These are phyloP conservation scores for Archocentrus centrarchus DNA, from an alignment of 2,113 vertebrate genomes.

Conservation along the genomic window DNA sequence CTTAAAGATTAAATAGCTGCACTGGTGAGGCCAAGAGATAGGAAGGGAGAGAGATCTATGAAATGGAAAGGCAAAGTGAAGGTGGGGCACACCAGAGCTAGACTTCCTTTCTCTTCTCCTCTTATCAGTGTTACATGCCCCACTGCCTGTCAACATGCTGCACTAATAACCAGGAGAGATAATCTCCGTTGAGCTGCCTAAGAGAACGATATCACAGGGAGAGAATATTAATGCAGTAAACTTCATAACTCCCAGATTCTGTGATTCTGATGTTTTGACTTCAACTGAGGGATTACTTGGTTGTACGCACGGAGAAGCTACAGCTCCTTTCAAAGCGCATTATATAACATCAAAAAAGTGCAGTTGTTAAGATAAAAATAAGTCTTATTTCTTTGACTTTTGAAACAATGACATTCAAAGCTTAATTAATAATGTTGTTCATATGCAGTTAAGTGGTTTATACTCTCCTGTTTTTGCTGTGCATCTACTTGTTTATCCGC, in stretches of 20 bases:
- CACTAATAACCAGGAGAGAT: conserved; percentile 30
- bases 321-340: conserved; percentile 12
- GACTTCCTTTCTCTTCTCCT: not conserved
- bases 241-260: not conserved
- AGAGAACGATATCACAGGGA: conserved; percentile 17
- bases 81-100: conserved; percentile 17
- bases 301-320: not conserved
- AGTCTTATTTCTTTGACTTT: not conserved
- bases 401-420: not conserved
- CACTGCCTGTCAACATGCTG: conserved; percentile 15
- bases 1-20: conserved; percentile 73
- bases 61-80: conserved; percentile 23
- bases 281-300: conserved; percentile 21
- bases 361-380: not conserved
- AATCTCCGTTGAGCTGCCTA: conserved; percentile 11
- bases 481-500: not conserved
- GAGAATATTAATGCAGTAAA: conserved; percentile 23
- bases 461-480: not conserved
- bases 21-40: conserved; percentile 41
- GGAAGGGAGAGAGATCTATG: conserved; percentile 17
- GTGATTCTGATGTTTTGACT: conserved; percentile 20
- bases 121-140: conserved; percentile 12
- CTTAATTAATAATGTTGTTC: not conserved
- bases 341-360: not conserved
- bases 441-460: not conserved